A percentile compares a stretch with the other conserved stretches of the same genome.
Conservation (phyloP, 2,888 invertebrate species). For the Neria commutata region DNA sequence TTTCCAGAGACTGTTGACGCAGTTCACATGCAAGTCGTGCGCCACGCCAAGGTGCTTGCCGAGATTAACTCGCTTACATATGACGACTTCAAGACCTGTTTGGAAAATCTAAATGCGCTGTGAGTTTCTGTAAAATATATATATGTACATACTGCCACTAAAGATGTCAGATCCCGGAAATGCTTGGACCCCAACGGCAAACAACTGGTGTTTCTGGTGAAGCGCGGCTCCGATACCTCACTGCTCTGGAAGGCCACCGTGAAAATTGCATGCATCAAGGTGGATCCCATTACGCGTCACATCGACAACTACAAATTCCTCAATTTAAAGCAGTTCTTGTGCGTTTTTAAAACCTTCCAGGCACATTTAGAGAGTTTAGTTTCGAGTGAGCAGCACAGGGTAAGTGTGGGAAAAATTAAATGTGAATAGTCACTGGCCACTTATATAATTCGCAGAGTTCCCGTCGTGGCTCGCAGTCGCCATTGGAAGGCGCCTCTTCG, state of each 20-base stretch:
- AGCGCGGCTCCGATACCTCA: conserved; percentile 69
- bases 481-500: conserved; percentile 22
- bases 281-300: conserved; percentile 64
- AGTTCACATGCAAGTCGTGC: conserved; percentile 48
- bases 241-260: conserved; percentile 74
- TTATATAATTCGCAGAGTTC: conserved; percentile 19
- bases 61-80: conserved; percentile 64
- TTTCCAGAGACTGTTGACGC: conserved; percentile 45
- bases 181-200: conserved; percentile 69
- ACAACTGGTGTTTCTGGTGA: conserved; percentile 70
- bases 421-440: background rate
- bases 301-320: conserved; percentile 68
- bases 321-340: conserved; percentile 70
- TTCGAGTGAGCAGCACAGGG: conserved; percentile 50
- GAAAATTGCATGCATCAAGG: conserved; percentile 69
- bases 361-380: conserved; percentile 61
- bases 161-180: conserved; percentile 65
- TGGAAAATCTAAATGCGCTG: conserved; percentile 69
- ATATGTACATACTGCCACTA: background rate
- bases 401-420: conserved; percentile 24
- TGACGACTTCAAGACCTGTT: conserved; percentile 66
- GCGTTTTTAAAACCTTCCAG: conserved; percentile 66
- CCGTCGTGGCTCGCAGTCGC: conserved; percentile 33
- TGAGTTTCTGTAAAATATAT: conserved; percentile 56
- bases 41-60: conserved; percentile 60